Evolutionary conservation across 2,888 invertebrate species (phyloP).

Genomic region (Troides oblongomaculatus): DNA sequence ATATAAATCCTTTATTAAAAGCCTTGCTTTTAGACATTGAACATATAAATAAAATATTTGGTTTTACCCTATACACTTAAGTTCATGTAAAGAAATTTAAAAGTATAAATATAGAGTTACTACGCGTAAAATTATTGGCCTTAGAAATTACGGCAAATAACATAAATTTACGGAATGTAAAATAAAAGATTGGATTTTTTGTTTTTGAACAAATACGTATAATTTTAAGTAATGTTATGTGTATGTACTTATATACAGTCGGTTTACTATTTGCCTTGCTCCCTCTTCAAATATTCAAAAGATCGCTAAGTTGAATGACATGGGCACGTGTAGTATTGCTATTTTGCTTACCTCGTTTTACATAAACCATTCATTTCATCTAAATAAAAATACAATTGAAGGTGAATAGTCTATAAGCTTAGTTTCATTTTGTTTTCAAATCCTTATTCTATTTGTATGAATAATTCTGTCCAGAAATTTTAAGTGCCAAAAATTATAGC

Average conservation of each 20-base stretch:
- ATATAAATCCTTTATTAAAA: background rate
- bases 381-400: constrained; percentile 49
- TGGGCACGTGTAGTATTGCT: constrained; percentile 41
- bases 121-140: background rate
- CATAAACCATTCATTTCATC: constrained; percentile 43
- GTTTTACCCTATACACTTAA: background rate
- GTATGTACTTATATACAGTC: constrained; percentile 17
- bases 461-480: constrained; percentile 16
- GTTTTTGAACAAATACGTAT: too few species aligned
- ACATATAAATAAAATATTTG: background rate
- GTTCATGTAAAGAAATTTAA: background rate
- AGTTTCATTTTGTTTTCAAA: constrained; percentile 33
- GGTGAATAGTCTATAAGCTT: constrained; percentile 37
- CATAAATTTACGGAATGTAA: background rate
- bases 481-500: constrained; percentile 16
- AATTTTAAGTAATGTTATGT: too few species aligned
- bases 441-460: constrained; percentile 30
- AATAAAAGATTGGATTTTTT: too few species aligned
- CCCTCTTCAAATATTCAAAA: constrained; percentile 34
- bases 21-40: background rate
- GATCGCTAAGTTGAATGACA: constrained; percentile 41
- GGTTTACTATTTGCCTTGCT: constrained; percentile 31
- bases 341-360: constrained; percentile 38
- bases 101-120: background rate
- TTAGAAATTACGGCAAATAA: background rate